phyloP scores from a whole-genome alignment of 2,797 vertebrate species.

The Rhynchonycteris naso region DNA sequence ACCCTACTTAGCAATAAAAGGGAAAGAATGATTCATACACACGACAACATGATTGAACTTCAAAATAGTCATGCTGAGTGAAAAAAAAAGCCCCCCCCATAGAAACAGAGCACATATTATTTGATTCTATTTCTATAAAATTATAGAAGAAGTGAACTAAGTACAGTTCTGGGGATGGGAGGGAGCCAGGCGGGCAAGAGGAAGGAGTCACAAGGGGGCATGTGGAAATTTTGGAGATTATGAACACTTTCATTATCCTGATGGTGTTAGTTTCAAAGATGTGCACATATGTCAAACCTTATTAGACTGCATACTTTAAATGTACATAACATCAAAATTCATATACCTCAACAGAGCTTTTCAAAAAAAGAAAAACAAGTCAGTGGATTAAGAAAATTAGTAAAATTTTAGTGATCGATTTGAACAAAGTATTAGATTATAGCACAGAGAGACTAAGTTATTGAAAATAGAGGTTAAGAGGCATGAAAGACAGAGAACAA shows the following conservation, averaged over 20 bases:
- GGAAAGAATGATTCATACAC: neutral
- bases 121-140: neutral
- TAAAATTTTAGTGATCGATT: neutral
- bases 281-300: neutral
- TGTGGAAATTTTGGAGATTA: neutral
- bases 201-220: neutral
- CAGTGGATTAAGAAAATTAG: neutral
- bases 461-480: neutral
- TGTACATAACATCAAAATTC: neutral
- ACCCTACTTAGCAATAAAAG: neutral
- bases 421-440: neutral
- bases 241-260: neutral
- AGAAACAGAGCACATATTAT: neutral
- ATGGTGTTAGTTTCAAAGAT: neutral
- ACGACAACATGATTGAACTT: neutral
- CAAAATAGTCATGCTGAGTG: neutral
- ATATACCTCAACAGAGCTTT: neutral
- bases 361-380: neutral
- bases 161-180: neutral
- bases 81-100: neutral
- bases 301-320: neutral
- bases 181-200: neutral
- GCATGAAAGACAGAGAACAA: neutral
- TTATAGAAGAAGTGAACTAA: neutral
- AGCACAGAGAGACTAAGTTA: neutral